phyloP scores from a whole-genome alignment of 2,797 vertebrate genomes.

The Sternarchorhynchus goeldii region DNA sequence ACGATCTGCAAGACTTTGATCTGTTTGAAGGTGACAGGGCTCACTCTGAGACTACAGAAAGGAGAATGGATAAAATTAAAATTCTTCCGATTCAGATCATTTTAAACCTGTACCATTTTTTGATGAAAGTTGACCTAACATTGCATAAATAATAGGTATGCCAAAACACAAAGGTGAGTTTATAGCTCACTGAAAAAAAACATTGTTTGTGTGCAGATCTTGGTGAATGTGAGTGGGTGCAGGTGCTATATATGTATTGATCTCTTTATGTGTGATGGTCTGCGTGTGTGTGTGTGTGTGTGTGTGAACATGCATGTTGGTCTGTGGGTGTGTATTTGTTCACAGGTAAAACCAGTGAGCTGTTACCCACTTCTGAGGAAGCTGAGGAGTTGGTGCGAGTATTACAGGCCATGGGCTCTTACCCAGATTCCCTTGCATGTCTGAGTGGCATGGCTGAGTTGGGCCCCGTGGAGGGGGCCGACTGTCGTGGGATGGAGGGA shows the following conservation, averaged over 20 bases:
- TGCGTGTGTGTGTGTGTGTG: too few species aligned
- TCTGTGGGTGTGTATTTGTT: conserved; percentile 47
- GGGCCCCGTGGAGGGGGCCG: conserved; percentile 87
- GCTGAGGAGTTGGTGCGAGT: conserved; percentile 97
- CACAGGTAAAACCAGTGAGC: conserved; percentile 94
- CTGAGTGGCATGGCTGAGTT: conserved; percentile 94
- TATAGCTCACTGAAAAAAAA: too few species aligned
- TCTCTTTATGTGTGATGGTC: too few species aligned
- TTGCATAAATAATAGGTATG: too few species aligned
- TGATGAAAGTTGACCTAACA: too few species aligned
- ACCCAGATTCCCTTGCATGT: conserved; percentile 91
- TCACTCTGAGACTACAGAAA: background rate
- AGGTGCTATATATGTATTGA: too few species aligned
- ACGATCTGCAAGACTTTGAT: conserved; percentile 98
- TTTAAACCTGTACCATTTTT: too few species aligned
- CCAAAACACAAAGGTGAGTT: too few species aligned
- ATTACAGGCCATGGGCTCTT: conserved; percentile 92
- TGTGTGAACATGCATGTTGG: background rate
- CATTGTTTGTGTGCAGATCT: too few species aligned
- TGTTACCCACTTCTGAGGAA: conserved; percentile 96
- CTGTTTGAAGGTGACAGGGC: conserved; percentile 92
- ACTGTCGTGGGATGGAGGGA: conserved; percentile 85
- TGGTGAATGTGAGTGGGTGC: too few species aligned
- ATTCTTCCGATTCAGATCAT: too few species aligned
- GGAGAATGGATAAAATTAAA: too few species aligned